Evolutionary conservation across 1,140 invertebrate species (phyloP), one percentile per base, ranked within the genome.

Genomic region (Penaeus japonicus): DNA sequence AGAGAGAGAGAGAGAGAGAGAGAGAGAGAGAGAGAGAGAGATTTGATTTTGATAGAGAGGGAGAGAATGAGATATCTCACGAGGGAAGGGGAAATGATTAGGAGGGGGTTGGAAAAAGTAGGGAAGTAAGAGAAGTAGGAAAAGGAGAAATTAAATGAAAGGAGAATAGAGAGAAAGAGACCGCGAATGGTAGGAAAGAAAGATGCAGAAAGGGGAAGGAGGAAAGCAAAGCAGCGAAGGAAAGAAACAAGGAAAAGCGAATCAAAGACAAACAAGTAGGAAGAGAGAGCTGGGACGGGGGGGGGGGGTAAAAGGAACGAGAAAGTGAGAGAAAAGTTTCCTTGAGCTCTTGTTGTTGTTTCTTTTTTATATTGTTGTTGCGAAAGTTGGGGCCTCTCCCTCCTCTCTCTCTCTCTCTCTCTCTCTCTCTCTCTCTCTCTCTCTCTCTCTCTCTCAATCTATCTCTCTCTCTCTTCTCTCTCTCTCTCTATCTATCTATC

Each of bases 371-470:
- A 18, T 30, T 77, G 30, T 39, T 32, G 27, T 35, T 75, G 73
- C 73, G 18, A 24, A 22, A 22, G 39, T 47, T 47, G 39, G 39
- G 39, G 2, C 39, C 39, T 47, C n/a, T 5, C 24, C 27, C 15
- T 73, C 65, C 15, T 73, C 70, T 73, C 70, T 73, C 70, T 73
- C 70, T 73, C 70, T 73, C 70, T 73, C 70, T 73, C 70, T 73
- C 70, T 73, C 70, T 73, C 70, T 73, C 70, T 73, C 70, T 73
- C 70, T 73, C 70, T 73, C 70, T 73, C 70, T 73, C 70, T 73
- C 70, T 73, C 70, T 73, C 70, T 73, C 70, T 73, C 70, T 73
- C 70, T 73, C 70, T 73, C 70, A 17, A 15, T 32, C n/a, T n/a
- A 17, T n/a, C 35, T n/a, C n/a, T 32, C 3, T n/a, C 15, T 24